Conservation (phyloP, 2,888 invertebrate species). For the Nematopogon swammerdamellus region DNA sequence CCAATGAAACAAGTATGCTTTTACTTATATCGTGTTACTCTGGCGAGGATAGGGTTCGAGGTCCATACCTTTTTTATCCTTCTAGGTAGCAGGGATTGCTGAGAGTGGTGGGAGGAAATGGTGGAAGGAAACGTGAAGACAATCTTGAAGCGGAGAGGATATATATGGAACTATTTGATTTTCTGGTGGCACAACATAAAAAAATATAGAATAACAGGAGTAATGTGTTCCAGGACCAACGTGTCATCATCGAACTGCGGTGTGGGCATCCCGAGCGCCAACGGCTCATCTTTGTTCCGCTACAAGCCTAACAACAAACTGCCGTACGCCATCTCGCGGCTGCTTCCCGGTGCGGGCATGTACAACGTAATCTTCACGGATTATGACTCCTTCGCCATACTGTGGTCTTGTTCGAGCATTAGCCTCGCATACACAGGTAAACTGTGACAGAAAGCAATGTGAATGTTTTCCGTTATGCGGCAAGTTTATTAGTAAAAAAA, state of each 20-base stretch:
- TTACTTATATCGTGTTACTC: too few species aligned
- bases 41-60: too few species aligned
- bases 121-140: too few species aligned
- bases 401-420: constrained; percentile 71
- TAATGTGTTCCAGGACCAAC: constrained; percentile 50
- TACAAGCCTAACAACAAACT: constrained; percentile 61
- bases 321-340: constrained; percentile 62
- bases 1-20: too few species aligned
- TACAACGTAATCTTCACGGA: constrained; percentile 72
- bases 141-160: too few species aligned
- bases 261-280: constrained; percentile 57
- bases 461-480: neutral
- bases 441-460: too few species aligned
- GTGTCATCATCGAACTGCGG: constrained; percentile 59
- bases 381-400: constrained; percentile 66
- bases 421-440: constrained; percentile 61
- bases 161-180: too few species aligned
- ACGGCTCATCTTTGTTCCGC: constrained; percentile 52
- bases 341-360: constrained; percentile 69
- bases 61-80: too few species aligned
- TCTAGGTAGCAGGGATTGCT: too few species aligned
- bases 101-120: too few species aligned
- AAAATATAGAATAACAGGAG: too few species aligned
- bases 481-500: neutral
- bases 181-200: too few species aligned